These are phyloP conservation scores for Phymatocera aterrima DNA, from an alignment of 2,888 invertebrate species.

Conservation along the genomic window DNA sequence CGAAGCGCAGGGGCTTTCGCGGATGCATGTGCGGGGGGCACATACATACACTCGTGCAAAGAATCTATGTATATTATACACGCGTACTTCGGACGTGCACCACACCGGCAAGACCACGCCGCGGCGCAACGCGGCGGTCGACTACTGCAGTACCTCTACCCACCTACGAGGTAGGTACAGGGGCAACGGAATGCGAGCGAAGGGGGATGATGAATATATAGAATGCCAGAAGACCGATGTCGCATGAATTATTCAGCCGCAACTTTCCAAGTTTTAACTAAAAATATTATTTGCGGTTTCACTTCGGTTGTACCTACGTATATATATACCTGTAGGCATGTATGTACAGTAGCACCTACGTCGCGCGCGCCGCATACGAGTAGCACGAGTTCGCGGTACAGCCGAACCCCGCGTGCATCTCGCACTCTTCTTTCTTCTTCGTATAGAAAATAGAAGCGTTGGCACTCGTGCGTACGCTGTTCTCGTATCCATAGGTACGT, in stretches of 20 bases:
- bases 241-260: conserved; percentile 60
- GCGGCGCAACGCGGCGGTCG: too few species aligned
- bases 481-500: too few species aligned
- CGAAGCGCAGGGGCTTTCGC: too few species aligned
- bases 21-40: too few species aligned
- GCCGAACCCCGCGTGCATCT: too few species aligned
- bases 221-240: conserved; percentile 55
- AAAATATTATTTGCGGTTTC: conserved; percentile 45
- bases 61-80: neutral
- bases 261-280: conserved; percentile 27
- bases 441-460: too few species aligned
- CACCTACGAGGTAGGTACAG: too few species aligned
- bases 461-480: too few species aligned
- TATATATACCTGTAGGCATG: neutral
- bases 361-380: too few species aligned
- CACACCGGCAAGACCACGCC: neutral
- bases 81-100: neutral
- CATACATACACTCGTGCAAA: too few species aligned
- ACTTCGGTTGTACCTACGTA: neutral
- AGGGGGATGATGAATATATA: conserved; percentile 61
- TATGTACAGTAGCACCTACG: neutral
- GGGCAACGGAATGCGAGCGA: conserved; percentile 24
- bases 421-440: too few species aligned
- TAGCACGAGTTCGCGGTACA: too few species aligned
- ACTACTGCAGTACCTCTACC: neutral